Evolutionary conservation across 2,113 vertebrate species (phyloP).

Genomic region (Gymnocephalus cernua): DNA sequence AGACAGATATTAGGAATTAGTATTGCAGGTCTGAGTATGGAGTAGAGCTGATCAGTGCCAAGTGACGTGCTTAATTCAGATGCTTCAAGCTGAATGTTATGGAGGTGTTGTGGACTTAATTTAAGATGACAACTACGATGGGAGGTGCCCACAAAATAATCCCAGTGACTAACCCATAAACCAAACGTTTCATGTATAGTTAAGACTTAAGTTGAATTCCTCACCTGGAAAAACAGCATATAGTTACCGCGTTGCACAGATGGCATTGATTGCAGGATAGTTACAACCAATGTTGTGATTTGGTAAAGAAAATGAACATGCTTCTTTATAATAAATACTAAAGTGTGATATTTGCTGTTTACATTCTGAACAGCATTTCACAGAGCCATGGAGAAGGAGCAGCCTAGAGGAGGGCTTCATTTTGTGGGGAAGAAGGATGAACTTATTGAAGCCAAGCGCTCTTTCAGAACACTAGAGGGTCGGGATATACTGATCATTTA

Average conservation of each 20-base stretch:
- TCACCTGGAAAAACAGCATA: background rate
- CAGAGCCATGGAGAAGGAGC: constrained; percentile 58
- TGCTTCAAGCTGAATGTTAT: constrained; percentile 19
- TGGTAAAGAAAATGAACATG: constrained; percentile 1
- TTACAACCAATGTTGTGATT: background rate
- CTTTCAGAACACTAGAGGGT: constrained; percentile 83
- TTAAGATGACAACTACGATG: constrained; percentile 58
- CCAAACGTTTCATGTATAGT: background rate
- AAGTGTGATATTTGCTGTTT: constrained; percentile 9
- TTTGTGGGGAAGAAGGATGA: constrained; percentile 89
- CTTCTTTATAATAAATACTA: background rate
- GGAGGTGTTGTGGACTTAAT: constrained; percentile 48
- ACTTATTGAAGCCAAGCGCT: constrained; percentile 84
- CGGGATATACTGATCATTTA: constrained; percentile 90
- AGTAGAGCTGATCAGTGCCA: constrained; percentile 21
- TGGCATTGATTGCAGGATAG: background rate
- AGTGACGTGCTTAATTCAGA: constrained; percentile 23
- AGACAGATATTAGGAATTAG: constrained; percentile 24
- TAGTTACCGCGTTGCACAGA: background rate
- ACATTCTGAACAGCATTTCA: background rate
- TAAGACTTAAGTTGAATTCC: constrained; percentile 12
- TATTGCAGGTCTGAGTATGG: constrained; percentile 8
- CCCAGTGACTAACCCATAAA: constrained; percentile 42
- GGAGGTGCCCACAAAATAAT: constrained; percentile 41
- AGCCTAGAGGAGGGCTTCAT: constrained; percentile 67